Evolutionary conservation across 2,888 invertebrate genomes (phyloP).

Genomic region (Agelastica alni): DNA sequence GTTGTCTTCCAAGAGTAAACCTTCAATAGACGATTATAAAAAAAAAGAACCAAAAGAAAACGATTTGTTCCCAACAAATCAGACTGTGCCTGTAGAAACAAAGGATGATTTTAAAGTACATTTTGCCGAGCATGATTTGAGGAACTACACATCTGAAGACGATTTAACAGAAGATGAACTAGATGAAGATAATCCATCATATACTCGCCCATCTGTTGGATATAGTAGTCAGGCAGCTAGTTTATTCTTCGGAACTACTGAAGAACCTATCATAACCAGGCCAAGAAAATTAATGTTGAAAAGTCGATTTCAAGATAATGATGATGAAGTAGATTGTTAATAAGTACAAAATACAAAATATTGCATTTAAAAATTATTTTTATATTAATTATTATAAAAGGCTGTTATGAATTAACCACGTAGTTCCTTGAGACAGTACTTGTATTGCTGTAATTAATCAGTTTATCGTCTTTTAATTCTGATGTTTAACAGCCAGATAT

Average conservation of each 20-base stretch:
- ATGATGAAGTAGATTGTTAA: constrained; percentile 15
- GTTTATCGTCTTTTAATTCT: too few relatives aligned
- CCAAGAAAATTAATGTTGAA: constrained; percentile 37
- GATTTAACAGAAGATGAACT: constrained; percentile 17
- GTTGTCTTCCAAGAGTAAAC: background rate
- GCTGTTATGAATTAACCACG: too few relatives aligned
- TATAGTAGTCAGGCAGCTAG: constrained; percentile 51
- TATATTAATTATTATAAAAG: too few relatives aligned
- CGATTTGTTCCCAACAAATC: background rate
- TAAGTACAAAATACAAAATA: too few relatives aligned
- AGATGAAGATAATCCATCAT: constrained; percentile 9
- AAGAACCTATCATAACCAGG: constrained; percentile 28
- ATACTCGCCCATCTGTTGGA: constrained; percentile 19
- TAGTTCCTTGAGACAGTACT: too few relatives aligned
- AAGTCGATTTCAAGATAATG: constrained; percentile 35
- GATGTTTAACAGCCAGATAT: too few relatives aligned
- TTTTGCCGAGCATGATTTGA: constrained; percentile 23
- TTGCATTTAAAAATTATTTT: too few relatives aligned
- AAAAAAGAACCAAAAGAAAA: background rate
- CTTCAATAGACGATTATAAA: background rate
- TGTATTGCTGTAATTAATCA: too few relatives aligned
- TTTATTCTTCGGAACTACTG: constrained; percentile 50
- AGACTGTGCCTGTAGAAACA: background rate
- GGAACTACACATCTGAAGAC: constrained; percentile 28
- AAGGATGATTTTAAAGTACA: constrained; percentile 23